Conservation (phyloP, 2,797 vertebrate genomes). For the Aythya fuligula region DNA sequence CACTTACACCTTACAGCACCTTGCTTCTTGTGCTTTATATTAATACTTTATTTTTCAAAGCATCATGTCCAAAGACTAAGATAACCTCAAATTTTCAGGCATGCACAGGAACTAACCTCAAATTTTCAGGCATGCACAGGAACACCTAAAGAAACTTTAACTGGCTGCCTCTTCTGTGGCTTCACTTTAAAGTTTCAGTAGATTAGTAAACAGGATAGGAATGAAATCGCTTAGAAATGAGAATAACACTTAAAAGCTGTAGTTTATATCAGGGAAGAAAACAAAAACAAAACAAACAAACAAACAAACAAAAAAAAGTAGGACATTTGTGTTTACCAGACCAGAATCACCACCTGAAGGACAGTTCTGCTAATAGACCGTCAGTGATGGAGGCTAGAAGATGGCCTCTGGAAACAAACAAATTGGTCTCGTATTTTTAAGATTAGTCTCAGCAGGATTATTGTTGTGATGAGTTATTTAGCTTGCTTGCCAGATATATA, state of each 20-base stretch:
- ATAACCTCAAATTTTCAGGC: neutral
- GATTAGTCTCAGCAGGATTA: neutral
- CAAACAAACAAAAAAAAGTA: neutral
- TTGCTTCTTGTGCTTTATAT: neutral
- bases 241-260: neutral
- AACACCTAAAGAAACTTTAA: neutral
- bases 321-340: too few species aligned
- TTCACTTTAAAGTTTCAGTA: neutral
- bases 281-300: neutral
- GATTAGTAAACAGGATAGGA: neutral
- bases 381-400: neutral
- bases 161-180: neutral
- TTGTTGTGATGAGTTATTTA: neutral
- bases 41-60: neutral
- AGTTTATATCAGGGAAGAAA: neutral
- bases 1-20: neutral
- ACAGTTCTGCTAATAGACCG: neutral
- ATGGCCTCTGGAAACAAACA: neutral
- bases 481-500: neutral
- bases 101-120: neutral
- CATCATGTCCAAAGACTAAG: neutral
- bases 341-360: neutral
- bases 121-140: neutral
- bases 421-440: neutral
- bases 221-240: neutral